Percentiles rank a stretch among this genome's conserved stretches.
Evolutionary conservation across 1,140 invertebrate genomes (phyloP).

Genomic region (Bombus huntii): DNA sequence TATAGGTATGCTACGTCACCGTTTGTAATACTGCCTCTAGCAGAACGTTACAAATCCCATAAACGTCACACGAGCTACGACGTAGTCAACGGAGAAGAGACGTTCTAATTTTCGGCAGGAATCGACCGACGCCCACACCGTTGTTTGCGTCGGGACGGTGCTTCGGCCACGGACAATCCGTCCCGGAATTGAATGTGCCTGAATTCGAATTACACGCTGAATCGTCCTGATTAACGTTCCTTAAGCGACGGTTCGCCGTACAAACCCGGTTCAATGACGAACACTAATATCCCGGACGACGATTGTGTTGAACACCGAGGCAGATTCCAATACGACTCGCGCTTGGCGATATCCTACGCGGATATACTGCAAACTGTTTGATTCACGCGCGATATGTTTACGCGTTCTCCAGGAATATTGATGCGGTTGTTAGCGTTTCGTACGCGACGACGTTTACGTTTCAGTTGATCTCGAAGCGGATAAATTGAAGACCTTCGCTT

Average conservation of each 20-base stretch:
- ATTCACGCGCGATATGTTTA: slow-evolving; percentile 40
- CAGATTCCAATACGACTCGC: too few species aligned
- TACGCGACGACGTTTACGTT: background rate
- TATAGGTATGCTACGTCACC: slow-evolving; percentile 34
- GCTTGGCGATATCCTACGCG: too few species aligned
- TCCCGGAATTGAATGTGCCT: slow-evolving; percentile 43
- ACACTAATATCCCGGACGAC: slow-evolving; percentile 31
- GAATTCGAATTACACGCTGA: slow-evolving; percentile 50
- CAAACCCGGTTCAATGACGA: slow-evolving; percentile 24
- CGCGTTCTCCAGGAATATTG: background rate
- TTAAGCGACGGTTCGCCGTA: slow-evolving; percentile 25
- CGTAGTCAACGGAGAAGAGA: slow-evolving; percentile 13
- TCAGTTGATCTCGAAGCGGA: slow-evolving; percentile 2
- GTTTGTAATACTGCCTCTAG: slow-evolving; percentile 43
- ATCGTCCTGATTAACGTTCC: slow-evolving; percentile 65
- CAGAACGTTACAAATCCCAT: slow-evolving; percentile 43
- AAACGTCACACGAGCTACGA: slow-evolving; percentile 19
- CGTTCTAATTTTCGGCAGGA: slow-evolving; percentile 39
- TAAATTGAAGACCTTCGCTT: background rate
- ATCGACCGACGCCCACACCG: background rate
- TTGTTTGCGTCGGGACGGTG: slow-evolving; percentile 39
- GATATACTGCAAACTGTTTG: background rate
- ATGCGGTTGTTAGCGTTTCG: background rate
- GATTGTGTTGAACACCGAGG: too few species aligned
- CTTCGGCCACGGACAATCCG: slow-evolving; percentile 28